A percentile compares a stretch with the other conserved stretches of the same genome.
These are phyloP conservation scores for Xestia ashworthii DNA, from an alignment of 2,888 invertebrate species.

Conservation along the genomic window DNA sequence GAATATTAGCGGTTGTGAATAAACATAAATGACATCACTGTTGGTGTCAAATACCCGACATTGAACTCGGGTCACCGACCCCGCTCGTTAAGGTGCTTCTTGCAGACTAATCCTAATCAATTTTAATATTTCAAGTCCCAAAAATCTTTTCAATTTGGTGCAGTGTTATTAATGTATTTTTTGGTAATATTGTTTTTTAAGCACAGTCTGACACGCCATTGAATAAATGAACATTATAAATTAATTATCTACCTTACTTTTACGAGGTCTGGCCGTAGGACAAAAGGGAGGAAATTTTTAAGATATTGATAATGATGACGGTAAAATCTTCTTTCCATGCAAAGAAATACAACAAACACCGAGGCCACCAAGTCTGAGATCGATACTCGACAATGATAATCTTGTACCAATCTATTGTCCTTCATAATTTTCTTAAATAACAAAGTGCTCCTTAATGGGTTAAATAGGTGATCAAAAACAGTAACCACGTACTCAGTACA, in stretches of 20 bases:
- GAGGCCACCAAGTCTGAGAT: not conserved
- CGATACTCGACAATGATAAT: not conserved
- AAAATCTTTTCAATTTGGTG: constrained; percentile 23
- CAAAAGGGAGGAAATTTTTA: not conserved
- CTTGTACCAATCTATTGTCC: not conserved
- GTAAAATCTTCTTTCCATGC: not conserved
- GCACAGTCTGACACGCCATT: not conserved
- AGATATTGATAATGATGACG: not conserved
- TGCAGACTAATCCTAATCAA: constrained; percentile 30
- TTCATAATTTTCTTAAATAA: not conserved
- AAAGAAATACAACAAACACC: not conserved
- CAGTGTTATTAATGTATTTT: not conserved
- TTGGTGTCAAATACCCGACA: constrained; percentile 62
- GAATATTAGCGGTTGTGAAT: constrained; percentile 23
- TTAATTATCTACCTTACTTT: not conserved
- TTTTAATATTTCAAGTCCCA: constrained; percentile 22
- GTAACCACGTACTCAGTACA: too few relatives aligned
- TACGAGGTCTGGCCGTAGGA: too few relatives aligned
- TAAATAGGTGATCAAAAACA: not conserved
- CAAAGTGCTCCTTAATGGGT: not conserved
- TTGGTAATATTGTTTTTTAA: constrained; percentile 3
- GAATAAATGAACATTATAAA: not conserved
- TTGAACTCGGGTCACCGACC: constrained; percentile 61
- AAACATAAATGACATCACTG: constrained; percentile 59
- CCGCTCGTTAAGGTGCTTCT: constrained; percentile 40